Conservation (phyloP, 1,140 invertebrate species). For the Drosophila nikananu region DNA sequence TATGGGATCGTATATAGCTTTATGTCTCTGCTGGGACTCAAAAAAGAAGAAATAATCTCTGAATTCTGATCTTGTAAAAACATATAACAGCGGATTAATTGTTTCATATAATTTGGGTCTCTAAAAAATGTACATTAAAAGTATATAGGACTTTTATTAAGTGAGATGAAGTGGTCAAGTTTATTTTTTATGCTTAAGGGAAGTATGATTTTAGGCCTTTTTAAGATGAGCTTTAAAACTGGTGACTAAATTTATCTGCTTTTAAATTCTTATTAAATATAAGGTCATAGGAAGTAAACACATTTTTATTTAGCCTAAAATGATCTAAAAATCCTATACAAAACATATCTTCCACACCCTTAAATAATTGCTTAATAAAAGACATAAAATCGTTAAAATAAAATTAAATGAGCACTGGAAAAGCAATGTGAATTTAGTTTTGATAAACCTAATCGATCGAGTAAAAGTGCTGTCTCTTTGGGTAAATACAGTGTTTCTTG, state of each 20-base stretch:
- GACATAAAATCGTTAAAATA: background rate
- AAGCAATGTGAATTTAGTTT: background rate
- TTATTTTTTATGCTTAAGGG: background rate
- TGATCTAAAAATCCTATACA: background rate
- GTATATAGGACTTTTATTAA: constrained; percentile 1
- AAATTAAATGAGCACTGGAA: background rate
- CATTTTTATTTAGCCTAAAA: background rate
- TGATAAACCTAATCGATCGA: constrained; percentile 8
- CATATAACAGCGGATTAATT: constrained; percentile 15
- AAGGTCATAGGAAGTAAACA: background rate
- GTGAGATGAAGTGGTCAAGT: constrained; percentile 1
- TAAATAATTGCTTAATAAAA: background rate
- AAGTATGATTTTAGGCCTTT: background rate
- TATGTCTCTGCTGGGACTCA: constrained; percentile 3
- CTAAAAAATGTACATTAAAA: background rate
- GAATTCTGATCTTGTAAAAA: constrained; percentile 18
- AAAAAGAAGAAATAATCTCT: background rate
- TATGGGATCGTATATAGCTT: constrained; percentile 26
- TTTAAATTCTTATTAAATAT: background rate
- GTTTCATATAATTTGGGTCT: constrained; percentile 4
- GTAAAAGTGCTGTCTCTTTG: background rate
- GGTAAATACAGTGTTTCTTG: background rate
- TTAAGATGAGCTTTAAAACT: background rate
- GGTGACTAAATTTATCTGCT: background rate
- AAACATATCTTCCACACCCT: background rate